Evolutionary conservation across 2,888 invertebrate species (phyloP).

Genomic region (Lycia hirtaria): DNA sequence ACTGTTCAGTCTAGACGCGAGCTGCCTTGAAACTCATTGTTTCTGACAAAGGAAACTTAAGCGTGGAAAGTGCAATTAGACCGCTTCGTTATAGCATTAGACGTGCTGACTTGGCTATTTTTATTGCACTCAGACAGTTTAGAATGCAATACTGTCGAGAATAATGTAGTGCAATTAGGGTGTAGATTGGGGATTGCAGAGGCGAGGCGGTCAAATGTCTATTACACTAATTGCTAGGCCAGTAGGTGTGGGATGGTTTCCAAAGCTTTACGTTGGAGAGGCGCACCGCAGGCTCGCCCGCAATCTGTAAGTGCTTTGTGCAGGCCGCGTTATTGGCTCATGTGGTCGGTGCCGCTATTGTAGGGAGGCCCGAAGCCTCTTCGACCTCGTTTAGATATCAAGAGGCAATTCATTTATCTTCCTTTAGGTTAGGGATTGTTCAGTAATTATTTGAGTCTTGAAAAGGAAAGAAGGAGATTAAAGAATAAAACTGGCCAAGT

Average conservation of each 20-base stretch:
- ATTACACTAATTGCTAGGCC: conserved; percentile 66
- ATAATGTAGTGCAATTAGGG: conserved; percentile 27
- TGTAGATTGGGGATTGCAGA: conserved; percentile 45
- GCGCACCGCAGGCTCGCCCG: conserved; percentile 59
- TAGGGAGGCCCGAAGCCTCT: conserved; percentile 38
- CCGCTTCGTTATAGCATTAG: conserved; percentile 48
- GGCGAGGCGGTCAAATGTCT: conserved; percentile 56
- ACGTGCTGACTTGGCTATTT: conserved; percentile 35
- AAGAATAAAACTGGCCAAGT: too few species aligned
- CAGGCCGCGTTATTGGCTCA: conserved; percentile 60
- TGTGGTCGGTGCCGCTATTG: conserved; percentile 48
- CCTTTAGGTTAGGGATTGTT: too few species aligned
- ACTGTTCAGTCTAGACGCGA: conserved; percentile 50
- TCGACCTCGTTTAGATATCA: conserved; percentile 14
- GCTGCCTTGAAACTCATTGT: conserved; percentile 57
- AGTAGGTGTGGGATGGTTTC: conserved; percentile 51
- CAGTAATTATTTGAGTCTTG: too few species aligned
- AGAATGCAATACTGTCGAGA: conserved; percentile 8
- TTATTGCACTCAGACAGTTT: conserved; percentile 29
- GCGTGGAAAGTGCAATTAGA: conserved; percentile 49
- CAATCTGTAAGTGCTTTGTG: conserved; percentile 69
- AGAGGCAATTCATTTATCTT: background rate
- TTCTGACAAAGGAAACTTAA: conserved; percentile 57
- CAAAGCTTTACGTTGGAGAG: conserved; percentile 61
- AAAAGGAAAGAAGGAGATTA: too few species aligned